Evolutionary conservation across 2,797 vertebrate genomes (phyloP), one percentile per base, ranked within the genome.

Genomic region (Molossus molossus): DNA sequence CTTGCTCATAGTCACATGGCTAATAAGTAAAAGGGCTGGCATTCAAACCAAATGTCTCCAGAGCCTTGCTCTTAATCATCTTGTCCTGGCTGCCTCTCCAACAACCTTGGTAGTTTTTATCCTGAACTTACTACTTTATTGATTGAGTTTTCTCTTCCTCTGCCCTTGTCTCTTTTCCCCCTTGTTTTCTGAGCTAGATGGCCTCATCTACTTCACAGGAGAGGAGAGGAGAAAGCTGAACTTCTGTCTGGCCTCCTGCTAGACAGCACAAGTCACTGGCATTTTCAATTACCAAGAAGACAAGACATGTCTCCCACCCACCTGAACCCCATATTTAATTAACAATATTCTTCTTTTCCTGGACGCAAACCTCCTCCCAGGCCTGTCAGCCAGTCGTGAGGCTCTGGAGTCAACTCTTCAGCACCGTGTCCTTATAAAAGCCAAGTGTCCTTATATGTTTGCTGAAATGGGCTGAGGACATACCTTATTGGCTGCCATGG

Each of bases 401-500:
- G 62, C 40, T 86, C 89, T 73, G 69, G 77, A 76, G 55, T 81
- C 23, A 75, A 27, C 27, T 90, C 25, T 82, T 27, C 9, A 12
- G 48, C 25, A 90, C 23, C 25, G 55, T 33, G 18, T 90, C 18
- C 86, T 80, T 91, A 70, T 50, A 79, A 70, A 96, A 93, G 73
- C 20, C 45, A 55, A 62, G 48, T 69, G 6, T 81, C 64, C 94
- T 73, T 60, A 48, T 9, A 13, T 69, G 33, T 81, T 96, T 81
- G 23, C 2, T 33, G 57, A 53, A 60, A 90, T 53, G 64, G 17
- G 21, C 60, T 80, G 70, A 75, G 57, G 48, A 75, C 95, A 37
- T 97, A 98, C 98, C 98, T 98, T 98, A 84, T 89, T 96, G 85
- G 98, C 98, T 57, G 98, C 98, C 98, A 97, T 98, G 90, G 94